These are phyloP conservation scores for Burhinus bistriatus DNA, from an alignment of 2,113 vertebrate species.

Conservation along the genomic window DNA sequence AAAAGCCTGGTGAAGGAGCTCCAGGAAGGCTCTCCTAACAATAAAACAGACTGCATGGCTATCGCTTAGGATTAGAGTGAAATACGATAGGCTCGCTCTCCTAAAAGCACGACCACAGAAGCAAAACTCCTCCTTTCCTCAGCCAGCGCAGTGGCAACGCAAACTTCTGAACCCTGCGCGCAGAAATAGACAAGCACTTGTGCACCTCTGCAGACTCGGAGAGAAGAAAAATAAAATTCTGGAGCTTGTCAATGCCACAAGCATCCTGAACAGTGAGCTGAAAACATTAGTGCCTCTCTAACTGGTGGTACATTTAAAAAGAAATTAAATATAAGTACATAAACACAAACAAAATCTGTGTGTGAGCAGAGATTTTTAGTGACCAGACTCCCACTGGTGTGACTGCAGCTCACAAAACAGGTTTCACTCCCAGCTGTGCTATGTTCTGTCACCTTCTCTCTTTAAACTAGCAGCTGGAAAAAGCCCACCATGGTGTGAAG, in stretches of 20 bases:
- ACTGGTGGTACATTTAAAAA: background rate
- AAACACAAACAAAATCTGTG: background rate
- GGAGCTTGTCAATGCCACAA: background rate
- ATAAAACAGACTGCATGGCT: slow-evolving; percentile 72
- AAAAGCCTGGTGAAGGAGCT: slow-evolving; percentile 35
- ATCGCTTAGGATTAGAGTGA: slow-evolving; percentile 81
- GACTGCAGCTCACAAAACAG: background rate
- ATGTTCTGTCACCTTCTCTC: background rate
- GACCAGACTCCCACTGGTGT: background rate
- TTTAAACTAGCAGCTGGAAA: background rate
- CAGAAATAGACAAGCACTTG: slow-evolving; percentile 14
- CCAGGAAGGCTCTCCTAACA: slow-evolving; percentile 69
- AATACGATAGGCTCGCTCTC: slow-evolving; percentile 80
- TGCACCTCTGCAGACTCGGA: background rate
- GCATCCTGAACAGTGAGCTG: background rate
- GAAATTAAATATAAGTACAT: background rate
- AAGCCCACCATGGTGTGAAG: background rate
- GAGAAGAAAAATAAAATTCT: background rate
- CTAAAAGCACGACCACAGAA: slow-evolving; percentile 72
- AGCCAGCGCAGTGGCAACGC: slow-evolving; percentile 21
- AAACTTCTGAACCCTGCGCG: slow-evolving; percentile 69
- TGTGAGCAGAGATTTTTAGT: background rate
- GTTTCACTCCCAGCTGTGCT: background rate
- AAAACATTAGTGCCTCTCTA: background rate
- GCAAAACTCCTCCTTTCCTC: slow-evolving; percentile 72